A percentile compares a stretch with the other conserved stretches of the same genome.
Conservation (phyloP, 2,888 invertebrate genomes). For the Pristionchus fissidentatus region DNA sequence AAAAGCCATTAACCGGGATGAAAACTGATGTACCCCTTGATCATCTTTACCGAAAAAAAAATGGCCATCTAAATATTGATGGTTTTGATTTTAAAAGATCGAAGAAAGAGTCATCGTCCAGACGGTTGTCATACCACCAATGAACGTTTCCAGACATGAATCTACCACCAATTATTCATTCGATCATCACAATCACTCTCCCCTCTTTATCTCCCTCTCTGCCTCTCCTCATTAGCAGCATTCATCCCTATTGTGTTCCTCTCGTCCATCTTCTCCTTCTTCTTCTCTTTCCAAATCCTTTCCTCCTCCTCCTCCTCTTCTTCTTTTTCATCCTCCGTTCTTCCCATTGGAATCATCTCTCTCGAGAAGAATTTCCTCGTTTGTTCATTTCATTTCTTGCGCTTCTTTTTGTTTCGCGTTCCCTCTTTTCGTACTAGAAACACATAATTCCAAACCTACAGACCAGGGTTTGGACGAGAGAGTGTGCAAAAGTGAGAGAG, state of each 20-base stretch:
- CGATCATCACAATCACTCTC: neutral
- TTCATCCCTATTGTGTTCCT: slow-evolving; percentile 30
- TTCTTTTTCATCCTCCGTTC: neutral
- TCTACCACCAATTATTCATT: neutral
- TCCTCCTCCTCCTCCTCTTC: neutral
- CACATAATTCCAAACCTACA: neutral
- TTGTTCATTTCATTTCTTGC: neutral
- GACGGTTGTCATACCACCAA: no score
- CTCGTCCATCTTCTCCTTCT: slow-evolving; percentile 20
- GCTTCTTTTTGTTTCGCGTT: neutral
- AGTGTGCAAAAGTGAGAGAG: no score
- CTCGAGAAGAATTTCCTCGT: neutral
- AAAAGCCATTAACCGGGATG: no score
- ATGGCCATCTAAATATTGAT: no score
- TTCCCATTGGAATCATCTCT: neutral
- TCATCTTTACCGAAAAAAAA: no score
- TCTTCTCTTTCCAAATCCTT: no score
- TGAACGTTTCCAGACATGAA: no score
- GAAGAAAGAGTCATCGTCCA: no score
- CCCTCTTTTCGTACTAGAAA: neutral
- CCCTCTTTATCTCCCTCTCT: neutral
- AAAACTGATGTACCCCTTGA: no score
- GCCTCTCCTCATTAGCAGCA: neutral
- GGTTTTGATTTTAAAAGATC: no score
- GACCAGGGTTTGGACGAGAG: no score